Conservation (phyloP, 2,888 invertebrate species). For the Brachylomia viminalis region DNA sequence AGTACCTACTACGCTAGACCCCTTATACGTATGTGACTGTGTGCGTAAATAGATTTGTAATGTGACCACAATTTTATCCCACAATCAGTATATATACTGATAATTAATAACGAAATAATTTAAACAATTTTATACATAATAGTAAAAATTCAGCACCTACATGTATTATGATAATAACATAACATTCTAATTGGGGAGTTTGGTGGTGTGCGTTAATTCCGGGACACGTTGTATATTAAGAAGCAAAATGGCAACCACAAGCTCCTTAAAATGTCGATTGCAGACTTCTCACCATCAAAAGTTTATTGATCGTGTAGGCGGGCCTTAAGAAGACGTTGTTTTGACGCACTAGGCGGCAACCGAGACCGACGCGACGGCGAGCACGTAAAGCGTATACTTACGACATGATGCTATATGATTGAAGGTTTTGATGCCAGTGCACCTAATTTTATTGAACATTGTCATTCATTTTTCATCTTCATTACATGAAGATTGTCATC, state of each 20-base stretch:
- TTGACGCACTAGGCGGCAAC: neutral
- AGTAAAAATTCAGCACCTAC: no score
- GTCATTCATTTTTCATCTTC: no score
- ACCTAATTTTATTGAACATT: neutral
- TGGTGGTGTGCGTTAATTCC: no score
- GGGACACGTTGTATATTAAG: neutral
- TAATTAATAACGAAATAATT: no score
- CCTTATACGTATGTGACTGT: no score
- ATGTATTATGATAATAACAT: neutral
- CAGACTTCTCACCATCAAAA: slow-evolving; percentile 8
- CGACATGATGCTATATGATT: neutral
- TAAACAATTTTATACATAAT: no score
- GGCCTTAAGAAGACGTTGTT: slow-evolving; percentile 5
- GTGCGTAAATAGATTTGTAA: no score
- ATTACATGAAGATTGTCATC: neutral
- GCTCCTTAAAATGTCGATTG: neutral
- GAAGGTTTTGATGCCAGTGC: neutral
- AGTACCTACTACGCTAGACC: no score
- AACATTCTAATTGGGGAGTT: neutral
- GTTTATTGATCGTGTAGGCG: slow-evolving; percentile 13
- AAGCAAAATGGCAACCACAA: neutral
- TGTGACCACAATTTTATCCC: no score
- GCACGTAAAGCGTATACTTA: slow-evolving; percentile 3
- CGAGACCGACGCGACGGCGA: no score
- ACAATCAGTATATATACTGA: no score